Evolutionary conservation across 1,140 invertebrate species (phyloP), one percentile per base, ranked within the genome.

Genomic region (Cryptotermes secundus): DNA sequence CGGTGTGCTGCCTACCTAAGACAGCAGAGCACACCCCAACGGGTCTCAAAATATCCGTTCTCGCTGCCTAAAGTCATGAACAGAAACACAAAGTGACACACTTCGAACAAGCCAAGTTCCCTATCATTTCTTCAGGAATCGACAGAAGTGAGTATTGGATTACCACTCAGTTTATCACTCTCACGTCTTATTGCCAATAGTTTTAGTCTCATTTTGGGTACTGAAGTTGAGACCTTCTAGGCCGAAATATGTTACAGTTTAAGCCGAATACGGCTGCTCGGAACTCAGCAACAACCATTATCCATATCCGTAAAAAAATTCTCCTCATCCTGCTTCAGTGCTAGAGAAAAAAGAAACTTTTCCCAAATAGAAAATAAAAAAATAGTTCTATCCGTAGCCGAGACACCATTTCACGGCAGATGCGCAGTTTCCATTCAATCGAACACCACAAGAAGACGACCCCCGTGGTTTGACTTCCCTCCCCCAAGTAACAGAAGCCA

Each of bases 341-440:
- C 7, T n/a, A 72, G 4, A 72, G 2, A n/a, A 72, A 72, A 59
- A 59, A 59, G 16, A 42, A 24, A 24, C n/a, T n/a, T n/a, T n/a
- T 72, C 59, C 59, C 59, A 31, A n/a, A 26, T 72, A n/a, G 59
- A 72, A 72, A 72, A 72, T 72, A 72, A 72, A 72, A 38, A 72
- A 72, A 72, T 72, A n/a, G 26, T 72, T 72, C 59, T 72, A 72
- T 72, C 59, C 1, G 7, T 72, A 72, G 59, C n/a, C 59, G 26
- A 31, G 59, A 72, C 59, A 72, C 59, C 59, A 72, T 72, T 72
- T 72, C 59, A 72, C 59, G 59, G 59, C 59, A 72, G 59, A 72
- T 72, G 59, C 59, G n/a, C n/a, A 72, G 59, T 72, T 72, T 72
- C 24, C 59, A 72, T 72, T 72, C 59, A 72, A 72, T 72, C 59